A percentile compares a stretch with the other conserved stretches of the same genome.
phyloP scores from a whole-genome alignment of 2,797 vertebrate species.

The Eulemur coronatus region DNA sequence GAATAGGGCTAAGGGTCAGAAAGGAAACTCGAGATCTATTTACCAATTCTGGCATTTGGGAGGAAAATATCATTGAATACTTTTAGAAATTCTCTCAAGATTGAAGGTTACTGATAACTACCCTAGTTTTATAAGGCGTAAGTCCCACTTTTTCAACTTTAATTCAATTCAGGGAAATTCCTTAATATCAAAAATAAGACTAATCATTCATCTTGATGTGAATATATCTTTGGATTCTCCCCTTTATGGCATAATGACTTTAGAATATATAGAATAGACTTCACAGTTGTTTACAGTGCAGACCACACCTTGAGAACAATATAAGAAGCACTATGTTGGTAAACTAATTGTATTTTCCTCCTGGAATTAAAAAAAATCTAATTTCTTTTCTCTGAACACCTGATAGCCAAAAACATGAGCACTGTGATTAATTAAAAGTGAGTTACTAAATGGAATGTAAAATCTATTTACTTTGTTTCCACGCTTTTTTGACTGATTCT shows the following conservation, averaged over 20 bases:
- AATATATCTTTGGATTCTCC: neutral
- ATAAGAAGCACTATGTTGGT: neutral
- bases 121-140: neutral
- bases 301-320: neutral
- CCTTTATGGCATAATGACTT: slow-evolving; percentile 33
- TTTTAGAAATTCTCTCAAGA: neutral
- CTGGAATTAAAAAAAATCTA: neutral
- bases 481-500: neutral
- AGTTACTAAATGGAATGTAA: neutral
- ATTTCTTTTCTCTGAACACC: neutral
- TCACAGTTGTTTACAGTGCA: neutral
- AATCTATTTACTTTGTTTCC: neutral
- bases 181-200: neutral
- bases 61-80: neutral
- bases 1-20: neutral
- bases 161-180: neutral
- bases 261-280: slow-evolving; percentile 15
- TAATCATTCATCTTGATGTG: neutral
- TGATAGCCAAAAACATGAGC: neutral
- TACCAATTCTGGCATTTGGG: neutral
- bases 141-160: neutral
- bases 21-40: neutral
- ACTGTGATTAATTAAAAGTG: neutral
- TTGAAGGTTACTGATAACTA: neutral
- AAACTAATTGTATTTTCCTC: neutral